A percentile compares a stretch with the other conserved stretches of the same genome.
Evolutionary conservation across 2,113 vertebrate genomes (phyloP).

Genomic region (Myrmecophaga tridactyla): DNA sequence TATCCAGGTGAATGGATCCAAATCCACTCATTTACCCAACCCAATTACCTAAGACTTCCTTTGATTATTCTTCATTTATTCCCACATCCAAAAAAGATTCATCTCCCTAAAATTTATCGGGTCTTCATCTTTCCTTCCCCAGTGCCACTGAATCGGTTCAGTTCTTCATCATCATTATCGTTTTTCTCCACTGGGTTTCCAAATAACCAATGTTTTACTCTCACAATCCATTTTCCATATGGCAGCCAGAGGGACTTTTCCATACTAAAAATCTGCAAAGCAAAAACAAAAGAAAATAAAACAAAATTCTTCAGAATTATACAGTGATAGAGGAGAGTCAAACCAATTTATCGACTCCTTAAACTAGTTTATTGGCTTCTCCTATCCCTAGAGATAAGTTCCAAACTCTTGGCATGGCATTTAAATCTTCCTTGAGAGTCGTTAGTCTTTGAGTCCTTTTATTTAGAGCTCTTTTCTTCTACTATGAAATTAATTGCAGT

Average conservation of each 20-base stretch:
- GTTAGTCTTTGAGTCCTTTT: neutral
- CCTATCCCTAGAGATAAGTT: neutral
- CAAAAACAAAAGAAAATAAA: neutral
- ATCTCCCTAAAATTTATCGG: neutral
- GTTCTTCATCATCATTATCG: neutral
- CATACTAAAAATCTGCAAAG: neutral
- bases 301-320: neutral
- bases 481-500: neutral
- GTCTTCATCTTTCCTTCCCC: neutral
- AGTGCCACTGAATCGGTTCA: neutral
- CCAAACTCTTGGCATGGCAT: neutral
- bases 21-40: neutral
- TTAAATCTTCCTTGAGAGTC: neutral
- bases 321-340: neutral
- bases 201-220: neutral
- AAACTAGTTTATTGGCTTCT: neutral
- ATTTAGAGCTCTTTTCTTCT: neutral
- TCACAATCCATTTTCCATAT: neutral
- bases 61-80: neutral
- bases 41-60: neutral
- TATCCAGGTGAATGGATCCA: neutral
- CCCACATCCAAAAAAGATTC: neutral
- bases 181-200: neutral
- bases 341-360: too few relatives aligned
- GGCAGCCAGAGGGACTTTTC: neutral